Conservation (phyloP, 30 jellyfish, hydroid and myxozoan genomes). For the Chrysaora quinquecirrha region DNA sequence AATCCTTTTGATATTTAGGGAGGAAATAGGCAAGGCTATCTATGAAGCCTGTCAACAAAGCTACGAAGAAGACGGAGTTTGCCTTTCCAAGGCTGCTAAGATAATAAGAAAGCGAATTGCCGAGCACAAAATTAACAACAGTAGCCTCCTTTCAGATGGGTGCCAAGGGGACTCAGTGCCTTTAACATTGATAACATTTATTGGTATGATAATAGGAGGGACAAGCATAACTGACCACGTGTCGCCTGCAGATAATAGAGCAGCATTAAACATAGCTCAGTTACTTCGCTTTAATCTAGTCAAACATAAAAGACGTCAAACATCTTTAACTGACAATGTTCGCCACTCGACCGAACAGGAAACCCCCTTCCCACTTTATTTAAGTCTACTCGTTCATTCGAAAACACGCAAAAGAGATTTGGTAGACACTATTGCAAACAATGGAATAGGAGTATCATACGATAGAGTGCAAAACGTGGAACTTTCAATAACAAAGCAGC, state of each 20-base stretch:
- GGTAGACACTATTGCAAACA: background rate
- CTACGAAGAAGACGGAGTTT: background rate
- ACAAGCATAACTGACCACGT: background rate
- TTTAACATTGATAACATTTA: background rate
- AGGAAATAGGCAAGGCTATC: background rate
- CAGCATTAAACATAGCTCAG: background rate
- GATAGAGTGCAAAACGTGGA: background rate
- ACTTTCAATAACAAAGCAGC: background rate
- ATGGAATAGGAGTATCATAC: background rate
- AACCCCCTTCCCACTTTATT: constrained; percentile 12
- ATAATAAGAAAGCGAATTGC: background rate
- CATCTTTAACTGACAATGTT: background rate
- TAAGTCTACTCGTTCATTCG: constrained; percentile 3
- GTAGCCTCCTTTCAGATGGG: background rate
- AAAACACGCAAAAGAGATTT: no score
- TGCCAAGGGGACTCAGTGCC: no score
- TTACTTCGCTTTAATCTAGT: background rate
- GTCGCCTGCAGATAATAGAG: no score
- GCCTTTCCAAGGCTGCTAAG: background rate
- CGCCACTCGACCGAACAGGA: background rate
- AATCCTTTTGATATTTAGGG: background rate
- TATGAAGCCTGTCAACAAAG: background rate
- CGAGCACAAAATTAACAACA: background rate
- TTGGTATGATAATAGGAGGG: background rate
- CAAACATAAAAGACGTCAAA: background rate